Evolutionary conservation across 2,888 invertebrate genomes (phyloP).

Genomic region (Lepidochitona cinerea): DNA sequence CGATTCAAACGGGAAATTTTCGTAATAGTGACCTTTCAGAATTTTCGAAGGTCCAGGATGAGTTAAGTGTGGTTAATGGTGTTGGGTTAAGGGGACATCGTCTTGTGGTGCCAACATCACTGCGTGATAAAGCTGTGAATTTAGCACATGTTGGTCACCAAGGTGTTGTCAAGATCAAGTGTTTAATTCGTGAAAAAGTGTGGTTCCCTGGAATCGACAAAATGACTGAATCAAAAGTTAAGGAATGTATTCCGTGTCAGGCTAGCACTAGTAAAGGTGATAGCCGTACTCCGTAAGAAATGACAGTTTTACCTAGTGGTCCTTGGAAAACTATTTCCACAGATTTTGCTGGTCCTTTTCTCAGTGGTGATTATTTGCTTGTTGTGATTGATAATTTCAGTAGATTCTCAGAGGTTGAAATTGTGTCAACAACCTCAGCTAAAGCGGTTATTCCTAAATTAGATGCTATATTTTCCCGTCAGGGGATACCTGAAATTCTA

Average conservation of each 20-base stretch:
- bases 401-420: conserved; percentile 2
- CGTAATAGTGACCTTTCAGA: too few relatives aligned
- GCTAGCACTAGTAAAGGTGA: background rate
- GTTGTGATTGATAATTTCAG: too few relatives aligned
- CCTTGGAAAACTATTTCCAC: background rate
- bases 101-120: too few relatives aligned
- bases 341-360: background rate
- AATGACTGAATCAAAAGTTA: background rate
- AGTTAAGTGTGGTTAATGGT: too few relatives aligned
- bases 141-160: too few relatives aligned
- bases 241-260: background rate
- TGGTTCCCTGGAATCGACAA: conserved; percentile 5
- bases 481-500: conserved; percentile 15
- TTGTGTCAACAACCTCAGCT: conserved; percentile 15
- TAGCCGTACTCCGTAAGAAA: background rate
- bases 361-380: background rate
- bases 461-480: conserved; percentile 1
- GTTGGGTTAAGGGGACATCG: too few relatives aligned
- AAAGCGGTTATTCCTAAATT: too few relatives aligned
- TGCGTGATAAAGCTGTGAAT: too few relatives aligned
- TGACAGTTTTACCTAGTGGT: background rate
- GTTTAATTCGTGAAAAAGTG: conserved; percentile 9
- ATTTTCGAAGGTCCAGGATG: too few relatives aligned
- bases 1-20: too few relatives aligned
- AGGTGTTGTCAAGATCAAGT: background rate